Percentiles rank a stretch among this genome's conserved stretches.
Conservation (phyloP, 1,140 invertebrate species). For the Pantala flavescens region DNA sequence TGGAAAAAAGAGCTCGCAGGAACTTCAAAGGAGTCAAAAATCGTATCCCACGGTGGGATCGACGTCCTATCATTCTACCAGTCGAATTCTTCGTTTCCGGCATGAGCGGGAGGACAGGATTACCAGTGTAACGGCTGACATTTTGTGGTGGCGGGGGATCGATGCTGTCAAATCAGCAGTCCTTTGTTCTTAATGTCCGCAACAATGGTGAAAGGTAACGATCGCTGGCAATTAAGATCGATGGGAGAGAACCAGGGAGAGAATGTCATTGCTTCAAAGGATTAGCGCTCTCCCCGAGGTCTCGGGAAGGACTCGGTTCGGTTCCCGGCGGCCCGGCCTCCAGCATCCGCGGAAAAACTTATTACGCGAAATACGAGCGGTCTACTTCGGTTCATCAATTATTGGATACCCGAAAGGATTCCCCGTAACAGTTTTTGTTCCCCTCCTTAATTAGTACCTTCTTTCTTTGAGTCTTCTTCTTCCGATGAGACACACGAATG, state of each 20-base stretch:
- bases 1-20: not conserved
- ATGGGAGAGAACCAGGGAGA: not conserved
- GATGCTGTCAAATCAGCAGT: not conserved
- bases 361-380: too few species aligned
- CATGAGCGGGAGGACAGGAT: not conserved
- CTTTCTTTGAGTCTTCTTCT: too few species aligned
- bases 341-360: too few species aligned
- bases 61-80: not conserved
- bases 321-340: not conserved
- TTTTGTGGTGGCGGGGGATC: not conserved
- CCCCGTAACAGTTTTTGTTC: too few species aligned
- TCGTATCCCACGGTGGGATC: not conserved
- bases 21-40: not conserved
- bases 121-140: not conserved
- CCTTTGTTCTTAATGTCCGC: not conserved
- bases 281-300: not conserved
- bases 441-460: too few species aligned
- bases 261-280: not conserved
- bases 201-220: slow-evolving; percentile 9
- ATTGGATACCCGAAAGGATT: too few species aligned
- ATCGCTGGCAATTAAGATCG: not conserved
- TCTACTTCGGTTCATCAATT: too few species aligned
- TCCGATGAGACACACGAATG: too few species aligned
- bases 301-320: not conserved
- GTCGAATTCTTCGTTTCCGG: not conserved